Evolutionary conservation across 2,888 invertebrate species (phyloP).

Genomic region (Xanthia togata): DNA sequence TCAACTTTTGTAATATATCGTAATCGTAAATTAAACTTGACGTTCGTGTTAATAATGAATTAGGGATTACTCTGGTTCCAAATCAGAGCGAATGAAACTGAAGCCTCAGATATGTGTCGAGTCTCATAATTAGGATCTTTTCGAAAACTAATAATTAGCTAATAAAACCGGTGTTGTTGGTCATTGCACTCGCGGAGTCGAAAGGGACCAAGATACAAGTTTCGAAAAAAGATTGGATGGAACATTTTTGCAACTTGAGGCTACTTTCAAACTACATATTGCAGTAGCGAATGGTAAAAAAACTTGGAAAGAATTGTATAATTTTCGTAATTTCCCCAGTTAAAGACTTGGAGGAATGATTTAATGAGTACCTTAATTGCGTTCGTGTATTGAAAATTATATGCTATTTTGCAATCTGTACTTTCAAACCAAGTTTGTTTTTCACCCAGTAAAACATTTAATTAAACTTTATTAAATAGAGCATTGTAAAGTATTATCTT

Average conservation of each 20-base stretch:
- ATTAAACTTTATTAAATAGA: constrained; percentile 24
- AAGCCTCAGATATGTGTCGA: constrained; percentile 53
- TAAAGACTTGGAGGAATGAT: constrained; percentile 33
- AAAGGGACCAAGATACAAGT: constrained; percentile 54
- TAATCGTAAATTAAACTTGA: constrained; percentile 49
- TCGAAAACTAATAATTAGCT: constrained; percentile 74
- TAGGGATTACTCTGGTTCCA: constrained; percentile 2
- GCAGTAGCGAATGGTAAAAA: constrained; percentile 44
- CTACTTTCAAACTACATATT: constrained; percentile 63
- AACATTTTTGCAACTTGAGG: constrained; percentile 56
- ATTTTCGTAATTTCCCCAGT: constrained; percentile 42
- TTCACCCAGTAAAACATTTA: not conserved
- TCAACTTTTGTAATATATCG: constrained; percentile 59
- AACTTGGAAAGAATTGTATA: constrained; percentile 48
- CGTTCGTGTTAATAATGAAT: constrained; percentile 38
- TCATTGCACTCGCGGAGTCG: constrained; percentile 57
- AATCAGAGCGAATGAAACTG: constrained; percentile 36
- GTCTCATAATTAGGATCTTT: constrained; percentile 68
- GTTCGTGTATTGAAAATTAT: constrained; percentile 49
- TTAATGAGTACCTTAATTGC: constrained; percentile 57
- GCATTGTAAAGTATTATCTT: constrained; percentile 26
- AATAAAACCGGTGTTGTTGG: constrained; percentile 70
- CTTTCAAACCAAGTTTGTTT: constrained; percentile 23
- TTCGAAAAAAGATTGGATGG: constrained; percentile 56
- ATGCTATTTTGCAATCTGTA: constrained; percentile 14